A percentile compares a stretch with the other conserved stretches of the same genome.
These are phyloP conservation scores for Parotocinclus haroldoi DNA, from an alignment of 2,797 vertebrate species.

Conservation along the genomic window DNA sequence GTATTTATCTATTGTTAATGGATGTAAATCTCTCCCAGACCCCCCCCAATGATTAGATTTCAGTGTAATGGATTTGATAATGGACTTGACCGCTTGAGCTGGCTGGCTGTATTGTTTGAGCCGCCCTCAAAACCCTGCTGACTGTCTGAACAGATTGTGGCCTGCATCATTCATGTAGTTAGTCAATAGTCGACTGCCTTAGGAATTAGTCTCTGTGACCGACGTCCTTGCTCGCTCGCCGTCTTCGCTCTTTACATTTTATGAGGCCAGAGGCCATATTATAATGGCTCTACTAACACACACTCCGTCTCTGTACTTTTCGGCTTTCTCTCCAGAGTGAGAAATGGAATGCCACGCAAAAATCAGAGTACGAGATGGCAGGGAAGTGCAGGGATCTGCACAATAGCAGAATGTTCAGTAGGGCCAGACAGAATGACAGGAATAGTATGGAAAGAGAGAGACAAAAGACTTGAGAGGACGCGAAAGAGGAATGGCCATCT, in stretches of 20 bases:
- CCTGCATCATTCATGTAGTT: too few species aligned
- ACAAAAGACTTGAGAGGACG: slow-evolving; percentile 8
- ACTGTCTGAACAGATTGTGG: too few species aligned
- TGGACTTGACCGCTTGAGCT: too few species aligned
- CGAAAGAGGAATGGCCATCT: slow-evolving; percentile 19
- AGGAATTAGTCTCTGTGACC: neutral
- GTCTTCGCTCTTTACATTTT: too few species aligned
- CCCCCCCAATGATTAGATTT: too few species aligned
- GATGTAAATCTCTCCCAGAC: too few species aligned
- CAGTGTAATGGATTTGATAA: too few species aligned
- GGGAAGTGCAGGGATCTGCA: slow-evolving; percentile 4
- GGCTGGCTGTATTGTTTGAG: too few species aligned
- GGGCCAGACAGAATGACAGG: slow-evolving; percentile 2
- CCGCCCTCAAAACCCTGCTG: too few species aligned
- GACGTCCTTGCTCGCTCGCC: neutral
- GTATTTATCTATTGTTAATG: too few species aligned
- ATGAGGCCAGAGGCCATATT: slow-evolving; percentile 20
- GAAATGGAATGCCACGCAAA: slow-evolving; percentile 38
- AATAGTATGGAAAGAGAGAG: slow-evolving; percentile 1
- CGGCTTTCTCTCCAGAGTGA: slow-evolving; percentile 26
- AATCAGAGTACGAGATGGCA: slow-evolving; percentile 20
- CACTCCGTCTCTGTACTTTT: slow-evolving; percentile 16
- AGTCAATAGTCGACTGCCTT: too few species aligned
- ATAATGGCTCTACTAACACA: slow-evolving; percentile 43
- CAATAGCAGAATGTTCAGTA: neutral